Evolutionary conservation across 2,888 invertebrate species (phyloP).

Genomic region (Beris morrisii): DNA sequence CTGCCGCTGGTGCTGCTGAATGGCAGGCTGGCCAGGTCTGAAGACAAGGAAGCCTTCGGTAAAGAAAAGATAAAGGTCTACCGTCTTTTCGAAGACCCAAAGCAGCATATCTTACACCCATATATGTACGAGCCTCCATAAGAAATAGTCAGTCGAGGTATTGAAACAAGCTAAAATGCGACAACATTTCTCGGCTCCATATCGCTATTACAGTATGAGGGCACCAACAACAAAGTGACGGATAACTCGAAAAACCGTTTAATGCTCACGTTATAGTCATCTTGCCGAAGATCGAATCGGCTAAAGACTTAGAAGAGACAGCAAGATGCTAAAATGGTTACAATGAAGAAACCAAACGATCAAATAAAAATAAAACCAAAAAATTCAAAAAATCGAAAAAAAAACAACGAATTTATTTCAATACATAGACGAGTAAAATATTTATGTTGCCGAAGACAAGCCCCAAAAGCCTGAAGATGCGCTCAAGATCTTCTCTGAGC

Average conservation of each 20-base stretch:
- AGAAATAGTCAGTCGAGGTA: slow-evolving; percentile 9
- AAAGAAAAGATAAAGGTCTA: background rate
- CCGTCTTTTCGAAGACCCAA: background rate
- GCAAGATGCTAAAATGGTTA: slow-evolving; percentile 3
- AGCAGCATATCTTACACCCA: background rate
- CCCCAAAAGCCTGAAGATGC: slow-evolving; percentile 14
- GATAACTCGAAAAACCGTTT: slow-evolving; percentile 37
- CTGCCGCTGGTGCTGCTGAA: background rate
- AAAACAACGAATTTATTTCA: background rate
- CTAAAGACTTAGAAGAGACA: slow-evolving; percentile 2
- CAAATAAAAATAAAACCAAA: background rate
- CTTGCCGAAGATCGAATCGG: slow-evolving; percentile 8
- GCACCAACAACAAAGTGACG: slow-evolving; percentile 33
- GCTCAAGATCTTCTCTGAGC: background rate
- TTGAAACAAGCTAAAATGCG: slow-evolving; percentile 27
- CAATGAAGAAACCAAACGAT: slow-evolving; percentile 10
- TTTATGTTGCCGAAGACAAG: slow-evolving; percentile 16
- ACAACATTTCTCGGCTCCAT: slow-evolving; percentile 27
- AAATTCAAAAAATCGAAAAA: background rate
- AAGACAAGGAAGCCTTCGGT: no score
- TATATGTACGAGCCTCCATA: background rate
- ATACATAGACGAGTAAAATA: slow-evolving; percentile 5
- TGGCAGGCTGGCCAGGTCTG: background rate
- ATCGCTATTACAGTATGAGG: background rate
- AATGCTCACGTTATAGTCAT: slow-evolving; percentile 22